Evolutionary conservation across 2,797 vertebrate species (phyloP), one percentile per base, ranked within the genome.

Genomic region (Salarias fasciatus): DNA sequence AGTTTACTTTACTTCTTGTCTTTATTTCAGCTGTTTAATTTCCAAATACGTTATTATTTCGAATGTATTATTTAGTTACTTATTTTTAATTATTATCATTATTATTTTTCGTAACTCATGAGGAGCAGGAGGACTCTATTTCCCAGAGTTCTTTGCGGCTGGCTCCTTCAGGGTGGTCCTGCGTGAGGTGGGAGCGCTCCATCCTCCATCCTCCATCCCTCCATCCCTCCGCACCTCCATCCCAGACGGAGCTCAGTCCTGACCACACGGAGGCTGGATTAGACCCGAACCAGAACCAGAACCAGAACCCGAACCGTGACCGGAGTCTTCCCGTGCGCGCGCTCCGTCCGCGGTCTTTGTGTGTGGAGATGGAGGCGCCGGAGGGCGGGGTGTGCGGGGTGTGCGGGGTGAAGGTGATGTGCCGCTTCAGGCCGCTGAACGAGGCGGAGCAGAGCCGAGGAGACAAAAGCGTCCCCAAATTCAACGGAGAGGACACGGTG

Each of bases 331-430:
- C 14, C 10, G 15, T 24, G 7, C n/a, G n/a, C n/a, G n/a, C n/a
- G n/a, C n/a, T n/a, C n/a, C n/a, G n/a, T n/a, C n/a, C n/a, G n/a
- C n/a, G 38, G 6, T 44, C 13, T 11, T 24, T n/a, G n/a, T 5
- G 15, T 11, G n/a, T 13, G 37, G 43, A 3, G 43, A 45, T 95
- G 90, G 94, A 94, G 58, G 92, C 95, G n/a, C 92, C 92, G 11
- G 95, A 95, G 85, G 94, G 95, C 91, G 96, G 96, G 80, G 93
- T 97, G 83, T 98, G 96, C 91, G 95, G 96, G 80, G 96, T 97
- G 83, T 98, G 96, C 91, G 95, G 96, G 80, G 96, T 97, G 74
- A 96, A 96, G 89, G 96, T 98, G 87, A 95, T 97, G 95, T 97
- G 96, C 86, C 93, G 96, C 69, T 97, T 98, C 89, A 92, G 96